These are phyloP conservation scores for Esox masquinongy DNA, from an alignment of 2,797 vertebrate species.

Conservation along the genomic window DNA sequence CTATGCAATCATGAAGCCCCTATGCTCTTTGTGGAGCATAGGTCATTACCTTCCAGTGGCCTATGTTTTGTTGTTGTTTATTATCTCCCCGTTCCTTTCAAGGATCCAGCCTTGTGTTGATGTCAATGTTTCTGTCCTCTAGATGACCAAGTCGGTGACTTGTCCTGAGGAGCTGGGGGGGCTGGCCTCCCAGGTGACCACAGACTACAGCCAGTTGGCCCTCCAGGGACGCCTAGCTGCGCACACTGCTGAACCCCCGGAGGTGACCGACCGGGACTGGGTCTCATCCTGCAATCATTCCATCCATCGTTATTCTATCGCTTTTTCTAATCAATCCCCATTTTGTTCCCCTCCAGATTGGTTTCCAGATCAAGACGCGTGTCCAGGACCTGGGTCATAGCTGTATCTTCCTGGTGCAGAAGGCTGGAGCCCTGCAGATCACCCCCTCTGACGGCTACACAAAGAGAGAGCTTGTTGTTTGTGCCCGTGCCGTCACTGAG, in stretches of 20 bases:
- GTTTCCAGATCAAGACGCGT: slow-evolving; percentile 91
- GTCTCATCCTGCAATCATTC: too few species aligned
- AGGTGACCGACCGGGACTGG: slow-evolving; percentile 76
- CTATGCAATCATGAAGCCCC: too few species aligned
- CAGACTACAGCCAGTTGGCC: slow-evolving; percentile 94
- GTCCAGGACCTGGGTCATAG: slow-evolving; percentile 97
- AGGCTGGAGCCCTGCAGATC: slow-evolving; percentile 93
- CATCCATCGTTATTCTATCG: background rate
- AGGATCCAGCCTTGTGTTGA: background rate
- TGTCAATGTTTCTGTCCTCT: slow-evolving; percentile 37
- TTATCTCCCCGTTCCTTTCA: background rate
- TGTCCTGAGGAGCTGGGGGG: slow-evolving; percentile 94
- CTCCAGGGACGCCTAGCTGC: slow-evolving; percentile 93
- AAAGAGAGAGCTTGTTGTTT: slow-evolving; percentile 95
- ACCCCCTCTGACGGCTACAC: slow-evolving; percentile 93
- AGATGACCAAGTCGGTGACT: slow-evolving; percentile 99
- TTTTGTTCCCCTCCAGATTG: slow-evolving; percentile 78
- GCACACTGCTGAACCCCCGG: slow-evolving; percentile 91
- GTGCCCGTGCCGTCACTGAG: slow-evolving; percentile 91
- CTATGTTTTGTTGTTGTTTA: too few species aligned
- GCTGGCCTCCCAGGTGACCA: slow-evolving; percentile 95
- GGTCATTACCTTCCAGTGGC: too few species aligned
- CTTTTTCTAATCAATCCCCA: too few species aligned
- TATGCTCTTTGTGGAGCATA: too few species aligned
- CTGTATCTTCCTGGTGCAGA: slow-evolving; percentile 98